Evolutionary conservation across 2,113 vertebrate genomes (phyloP), one percentile per base, ranked within the genome.

Genomic region (Cygnus atratus): DNA sequence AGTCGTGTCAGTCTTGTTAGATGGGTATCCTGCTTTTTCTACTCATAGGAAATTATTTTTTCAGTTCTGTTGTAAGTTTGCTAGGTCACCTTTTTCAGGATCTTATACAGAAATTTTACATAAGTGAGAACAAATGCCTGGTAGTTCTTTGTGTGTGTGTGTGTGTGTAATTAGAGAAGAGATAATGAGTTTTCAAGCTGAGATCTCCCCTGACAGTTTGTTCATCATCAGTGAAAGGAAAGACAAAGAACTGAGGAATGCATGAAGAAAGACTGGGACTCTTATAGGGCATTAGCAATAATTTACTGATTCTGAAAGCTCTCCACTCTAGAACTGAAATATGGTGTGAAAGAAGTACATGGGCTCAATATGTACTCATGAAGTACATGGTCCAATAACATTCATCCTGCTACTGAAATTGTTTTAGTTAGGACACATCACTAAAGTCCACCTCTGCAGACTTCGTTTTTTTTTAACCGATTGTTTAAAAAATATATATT

Each of bases 81-180:
- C 11, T 68, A 58, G 58, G 54, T 88, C 39, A 93, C 20, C 10
- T 48, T 39, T 54, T 95, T 61, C 63, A 83, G 75, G 31, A 88
- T 73, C 16, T 79, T 72, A n/a, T 3, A 9, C 24, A 73, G 50
- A 68, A 61, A 84, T 86, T 87, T 62, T 66, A 41, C 29, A 3
- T 46, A 68, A 94, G 31, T n/a, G 61, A 44, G 63, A 93, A 70
- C 8, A 87, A 90, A 83, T 15, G 4, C 3, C 33, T 58, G 3
- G 9, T 79, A 83, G 50, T 41, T 82, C 15, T 74, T 3, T 55
- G 7, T 71, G 13, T 74, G 6, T 55, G 10, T 66, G 13, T 67
- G 20, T 93, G 26, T 43, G 41, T 81, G 46, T 86, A 93, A 95
- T 92, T 91, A 95, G 70, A 77, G 37, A 90, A 46, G 28, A 93